Evolutionary conservation across 35 echinoderm and acorn worm genomes (phyloP), one percentile per base, ranked within the genome.

Genomic region (Anneissia japonica): DNA sequence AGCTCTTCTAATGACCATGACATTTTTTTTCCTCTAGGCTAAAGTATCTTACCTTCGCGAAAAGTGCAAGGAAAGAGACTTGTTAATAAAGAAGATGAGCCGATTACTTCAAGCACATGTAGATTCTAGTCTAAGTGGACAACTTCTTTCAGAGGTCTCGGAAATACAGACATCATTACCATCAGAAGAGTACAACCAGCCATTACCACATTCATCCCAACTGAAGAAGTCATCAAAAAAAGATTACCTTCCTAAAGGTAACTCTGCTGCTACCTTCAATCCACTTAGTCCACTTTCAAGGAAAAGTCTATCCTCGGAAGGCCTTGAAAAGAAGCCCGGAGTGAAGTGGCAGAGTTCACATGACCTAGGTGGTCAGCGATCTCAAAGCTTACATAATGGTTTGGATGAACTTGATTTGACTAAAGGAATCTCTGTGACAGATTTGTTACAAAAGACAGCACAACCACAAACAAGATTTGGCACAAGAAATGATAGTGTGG

Each of bases 21-120:
- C n/a, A n/a, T n/a, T n/a, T n/a, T n/a, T n/a, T n/a, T 12, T 64
- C n/a, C n/a, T 77, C 12, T n/a, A 81, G 79, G 79, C 79, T 39
- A 81, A 81, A 40, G 79, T 81, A 23, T 81, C 79, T 23, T 38
- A 39, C 10, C 79, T 81, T 37, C 35, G 35, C 10, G 38, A 81
- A 39, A 81, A 81, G n/a, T 81, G 79, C 36, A 81, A 81, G 40
- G 79, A 81, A 39, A 37, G 79, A 40, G 79, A 81, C 26, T 30
- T 40, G 32, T 36, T 81, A 16, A 81, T 81, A 4, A 38, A 39
- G 26, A 81, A 39, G 37, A 30, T 81, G n/a, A 39, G 35, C 37
- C 21, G n/a, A 39, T 35, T 38, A 23, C 79, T 81, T n/a, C 35
- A 29, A 12, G 34, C 35, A 39, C 79, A 81, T 38, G 35, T 38